Evolutionary conservation across 2,888 invertebrate species (phyloP), one percentile per base, ranked within the genome.

Genomic region (Dioctria rufipes): DNA sequence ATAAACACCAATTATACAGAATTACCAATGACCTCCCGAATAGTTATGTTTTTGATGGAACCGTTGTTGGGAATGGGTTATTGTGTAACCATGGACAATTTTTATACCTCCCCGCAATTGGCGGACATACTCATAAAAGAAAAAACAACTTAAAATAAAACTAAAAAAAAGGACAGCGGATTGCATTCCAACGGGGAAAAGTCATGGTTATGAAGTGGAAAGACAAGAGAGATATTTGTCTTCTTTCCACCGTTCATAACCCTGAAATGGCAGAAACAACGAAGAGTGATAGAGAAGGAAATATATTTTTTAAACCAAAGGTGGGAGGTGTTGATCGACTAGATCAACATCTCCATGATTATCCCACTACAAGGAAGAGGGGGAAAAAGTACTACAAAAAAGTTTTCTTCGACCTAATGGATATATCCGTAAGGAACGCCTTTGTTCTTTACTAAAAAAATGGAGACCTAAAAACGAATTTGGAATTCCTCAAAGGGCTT

Each of bases 151-250:
- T 5, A 4, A 3, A 13, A 61, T 61, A 61, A 37, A 61, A 61
- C 8, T 37, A 25, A 4, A 61, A 37, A 9, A 61, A 61, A 61
- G 61, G 61, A 25, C 25, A 61, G 25, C 3, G 8, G 6, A 25
- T 39, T 11, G 61, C 61, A 5, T 25, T 13, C 9, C 61, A 61
- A 25, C 8, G 37, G 25, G 61, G 37, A 4, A 61, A 61, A n/a
- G n/a, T 25, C 6, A 61, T 61, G 61, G 37, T 61, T 61, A 37
- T 61, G 61, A 61, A 61, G 9, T 61, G 61, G 61, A 13, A 37
- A 4, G 61, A 61, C 25, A 61, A n/a, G n/a, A n/a, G n/a, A n/a
- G n/a, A n/a, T n/a, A n/a, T n/a, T n/a, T n/a, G n/a, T n/a, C n/a
- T n/a, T 3, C 37, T 61, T 6, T 61, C 61, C 4, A 61, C 61